Conservation (phyloP, 23 tunicate genomes). For the Ciona savignyi region DNA sequence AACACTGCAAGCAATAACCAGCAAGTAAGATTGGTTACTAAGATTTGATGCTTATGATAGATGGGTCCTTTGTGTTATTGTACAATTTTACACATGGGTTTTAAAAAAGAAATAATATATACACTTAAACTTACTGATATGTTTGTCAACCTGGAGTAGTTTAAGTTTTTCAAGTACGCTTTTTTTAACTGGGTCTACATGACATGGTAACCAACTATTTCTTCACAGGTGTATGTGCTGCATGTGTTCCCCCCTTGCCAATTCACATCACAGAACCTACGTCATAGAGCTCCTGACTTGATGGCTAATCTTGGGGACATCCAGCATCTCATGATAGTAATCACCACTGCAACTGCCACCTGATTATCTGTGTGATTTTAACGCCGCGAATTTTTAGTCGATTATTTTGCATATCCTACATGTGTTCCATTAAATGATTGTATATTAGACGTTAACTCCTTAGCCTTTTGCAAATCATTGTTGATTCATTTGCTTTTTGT, state of each 20-base stretch:
- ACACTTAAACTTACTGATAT: no score
- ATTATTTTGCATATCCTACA: background rate
- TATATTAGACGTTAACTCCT: no score
- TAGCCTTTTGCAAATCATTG: no score
- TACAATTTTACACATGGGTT: no score
- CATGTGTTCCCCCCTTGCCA: slow-evolving; percentile 96
- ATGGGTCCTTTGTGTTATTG: no score
- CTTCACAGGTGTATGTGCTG: slow-evolving; percentile 29
- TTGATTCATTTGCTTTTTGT: background rate
- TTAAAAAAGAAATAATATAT: no score
- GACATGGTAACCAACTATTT: no score
- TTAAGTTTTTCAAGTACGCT: no score
- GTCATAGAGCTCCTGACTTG: slow-evolving; percentile 70
- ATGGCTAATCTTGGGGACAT: slow-evolving; percentile 68
- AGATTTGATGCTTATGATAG: no score
- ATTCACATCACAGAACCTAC: slow-evolving; percentile 58
- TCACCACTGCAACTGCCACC: slow-evolving; percentile 33
- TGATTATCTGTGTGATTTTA: background rate
- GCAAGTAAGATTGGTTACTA: background rate
- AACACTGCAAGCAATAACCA: slow-evolving; percentile 15
- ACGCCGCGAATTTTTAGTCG: background rate
- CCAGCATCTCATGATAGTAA: slow-evolving; percentile 81
- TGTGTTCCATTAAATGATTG: background rate
- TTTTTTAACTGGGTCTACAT: no score
- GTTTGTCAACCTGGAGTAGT: no score